Evolutionary conservation across 2,113 vertebrate species (phyloP).

Genomic region (Nerophis ophidion): DNA sequence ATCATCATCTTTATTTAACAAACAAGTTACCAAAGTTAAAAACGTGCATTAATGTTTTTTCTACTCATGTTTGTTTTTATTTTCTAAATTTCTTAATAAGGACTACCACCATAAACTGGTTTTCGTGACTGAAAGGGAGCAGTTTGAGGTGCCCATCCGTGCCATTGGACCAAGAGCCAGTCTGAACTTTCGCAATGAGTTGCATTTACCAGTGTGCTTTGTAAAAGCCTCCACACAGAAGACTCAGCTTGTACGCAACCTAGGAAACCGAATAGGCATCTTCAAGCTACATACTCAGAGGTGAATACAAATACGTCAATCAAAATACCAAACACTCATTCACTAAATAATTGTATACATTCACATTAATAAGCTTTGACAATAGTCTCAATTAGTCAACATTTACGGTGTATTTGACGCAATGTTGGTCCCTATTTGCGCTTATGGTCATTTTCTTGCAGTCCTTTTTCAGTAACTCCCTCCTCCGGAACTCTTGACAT

Average conservation of each 20-base stretch:
- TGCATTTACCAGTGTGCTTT: constrained; percentile 72
- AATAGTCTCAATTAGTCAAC: background rate
- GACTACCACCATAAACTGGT: constrained; percentile 79
- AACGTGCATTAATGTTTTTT: background rate
- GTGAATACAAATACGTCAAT: constrained; percentile 46
- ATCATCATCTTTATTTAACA: background rate
- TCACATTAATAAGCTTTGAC: too few species aligned
- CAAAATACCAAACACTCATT: background rate
- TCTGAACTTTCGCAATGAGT: constrained; percentile 79
- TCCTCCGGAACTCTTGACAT: constrained; percentile 66
- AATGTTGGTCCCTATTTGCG: background rate
- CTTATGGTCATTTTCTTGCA: constrained; percentile 37
- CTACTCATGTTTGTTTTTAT: background rate
- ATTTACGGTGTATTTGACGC: background rate
- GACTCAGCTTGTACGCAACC: constrained; percentile 76
- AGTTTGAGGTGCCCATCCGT: constrained; percentile 75
- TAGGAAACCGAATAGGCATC: constrained; percentile 70
- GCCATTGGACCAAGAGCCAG: constrained; percentile 76
- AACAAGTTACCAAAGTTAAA: background rate
- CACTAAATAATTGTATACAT: too few species aligned
- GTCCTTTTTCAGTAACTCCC: constrained; percentile 80
- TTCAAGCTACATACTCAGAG: constrained; percentile 71
- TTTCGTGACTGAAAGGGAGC: constrained; percentile 77
- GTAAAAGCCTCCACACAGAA: constrained; percentile 77
- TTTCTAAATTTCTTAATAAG: constrained; percentile 49